Evolutionary conservation across 2,888 invertebrate species (phyloP).

Genomic region (Orchesellides sinensis): DNA sequence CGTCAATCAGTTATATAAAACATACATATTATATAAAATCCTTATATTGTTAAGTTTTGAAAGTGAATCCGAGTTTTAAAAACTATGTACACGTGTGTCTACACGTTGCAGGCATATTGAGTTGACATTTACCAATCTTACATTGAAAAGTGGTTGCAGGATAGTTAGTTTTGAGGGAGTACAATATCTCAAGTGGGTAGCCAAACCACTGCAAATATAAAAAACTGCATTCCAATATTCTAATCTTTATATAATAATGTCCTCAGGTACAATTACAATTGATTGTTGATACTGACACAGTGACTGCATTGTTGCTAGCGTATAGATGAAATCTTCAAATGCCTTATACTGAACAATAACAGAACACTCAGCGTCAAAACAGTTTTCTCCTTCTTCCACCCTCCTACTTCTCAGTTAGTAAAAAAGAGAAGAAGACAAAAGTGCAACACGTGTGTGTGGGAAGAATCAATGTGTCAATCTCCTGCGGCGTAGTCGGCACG

Average conservation of each 20-base stretch:
- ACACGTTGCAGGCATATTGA: constrained; percentile 4
- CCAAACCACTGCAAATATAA: too few species aligned
- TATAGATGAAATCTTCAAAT: not conserved
- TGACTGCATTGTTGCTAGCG: not conserved
- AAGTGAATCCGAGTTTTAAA: constrained; percentile 34
- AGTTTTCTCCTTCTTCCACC: constrained; percentile 25
- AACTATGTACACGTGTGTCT: not conserved
- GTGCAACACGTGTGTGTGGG: constrained; percentile 37
- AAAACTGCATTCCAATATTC: constrained; percentile 6
- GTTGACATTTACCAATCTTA: constrained; percentile 26
- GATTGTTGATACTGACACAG: constrained; percentile 20
- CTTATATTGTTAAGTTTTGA: too few species aligned
- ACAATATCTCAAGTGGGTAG: too few species aligned
- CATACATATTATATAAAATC: too few species aligned
- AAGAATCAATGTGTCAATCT: constrained; percentile 56
- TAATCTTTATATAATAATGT: not conserved
- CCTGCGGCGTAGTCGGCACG: constrained; percentile 54
- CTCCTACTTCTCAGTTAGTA: not conserved
- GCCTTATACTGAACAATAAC: not conserved
- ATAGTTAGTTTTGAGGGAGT: not conserved
- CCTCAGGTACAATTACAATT: not conserved
- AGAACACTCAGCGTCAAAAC: not conserved
- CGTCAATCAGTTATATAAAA: not conserved
- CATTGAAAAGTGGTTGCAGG: not conserved
- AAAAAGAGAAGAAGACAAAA: constrained; percentile 35